Conservation (phyloP, 2,888 invertebrate genomes). For the Odontomyia ornata region DNA sequence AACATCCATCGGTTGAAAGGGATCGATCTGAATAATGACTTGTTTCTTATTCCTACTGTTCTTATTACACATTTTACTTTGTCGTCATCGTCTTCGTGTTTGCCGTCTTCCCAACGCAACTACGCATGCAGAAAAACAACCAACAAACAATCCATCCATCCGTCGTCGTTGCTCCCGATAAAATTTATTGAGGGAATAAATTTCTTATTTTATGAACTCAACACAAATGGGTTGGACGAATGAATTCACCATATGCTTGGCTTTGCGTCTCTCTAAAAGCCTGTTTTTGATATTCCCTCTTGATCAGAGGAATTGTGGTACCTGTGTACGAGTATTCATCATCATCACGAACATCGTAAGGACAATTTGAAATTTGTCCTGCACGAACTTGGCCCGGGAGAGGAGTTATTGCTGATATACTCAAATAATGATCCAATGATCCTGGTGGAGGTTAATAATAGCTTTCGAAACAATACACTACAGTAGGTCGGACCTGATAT, state of each 20-base stretch:
- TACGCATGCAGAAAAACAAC: background rate
- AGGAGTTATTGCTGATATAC: background rate
- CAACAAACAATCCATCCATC: background rate
- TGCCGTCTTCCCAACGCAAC: background rate
- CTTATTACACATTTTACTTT: background rate
- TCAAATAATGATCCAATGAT: background rate
- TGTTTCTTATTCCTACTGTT: background rate
- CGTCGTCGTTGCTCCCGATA: slow-evolving; percentile 21
- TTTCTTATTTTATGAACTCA: slow-evolving; percentile 44
- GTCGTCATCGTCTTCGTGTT: background rate
- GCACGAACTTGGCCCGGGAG: background rate
- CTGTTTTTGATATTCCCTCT: background rate
- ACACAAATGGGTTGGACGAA: slow-evolving; percentile 20
- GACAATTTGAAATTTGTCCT: slow-evolving; percentile 12
- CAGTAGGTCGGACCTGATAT: too few relatives aligned
- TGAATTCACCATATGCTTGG: slow-evolving; percentile 26
- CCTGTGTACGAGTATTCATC: background rate
- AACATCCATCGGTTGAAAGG: background rate
- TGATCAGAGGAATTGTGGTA: background rate
- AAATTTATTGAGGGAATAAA: slow-evolving; percentile 42
- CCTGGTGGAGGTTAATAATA: too few relatives aligned
- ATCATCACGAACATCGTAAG: background rate
- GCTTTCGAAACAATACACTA: too few relatives aligned
- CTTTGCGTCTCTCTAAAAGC: background rate
- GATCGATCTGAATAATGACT: slow-evolving; percentile 29